Evolutionary conservation across 1,140 invertebrate genomes (phyloP), one percentile per base, ranked within the genome.

Genomic region (Oryctes rhinoceros): DNA sequence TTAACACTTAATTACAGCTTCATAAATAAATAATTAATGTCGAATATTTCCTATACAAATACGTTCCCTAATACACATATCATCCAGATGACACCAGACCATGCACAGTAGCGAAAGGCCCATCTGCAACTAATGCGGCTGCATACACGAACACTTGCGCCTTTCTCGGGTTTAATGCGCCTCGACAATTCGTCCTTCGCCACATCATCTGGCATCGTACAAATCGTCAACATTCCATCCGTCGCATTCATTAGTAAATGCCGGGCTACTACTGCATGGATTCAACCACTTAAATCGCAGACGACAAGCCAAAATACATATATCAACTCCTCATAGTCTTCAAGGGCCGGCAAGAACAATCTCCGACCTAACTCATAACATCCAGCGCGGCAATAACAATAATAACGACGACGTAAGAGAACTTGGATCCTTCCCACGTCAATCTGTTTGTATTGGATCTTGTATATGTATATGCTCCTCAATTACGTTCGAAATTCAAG

Each of bases 241-340:
- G n/a, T 59, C 53, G 15, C n/a, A 59, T 59, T 59, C 53, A 59
- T 59, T 59, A 59, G 53, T 59, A 15, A 59, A 15, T 59, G 53
- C 24, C 2, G 24, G 24, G 53, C 53, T 59, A 59, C 53, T 59
- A 59, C 53, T 59, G 24, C 24, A 2, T 30, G 53, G 15, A 59
- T 59, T 59, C 53, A n/a, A 59, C 53, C 53, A 59, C 53, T 59
- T 59, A 59, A 59, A 59, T 59, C 18, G 53, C 53, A 59, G 53
- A 44, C 39, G 39, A 44, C 39, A 44, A 44, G 5, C 39, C 39
- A 44, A 7, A 44, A 44, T 44, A 10, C 39, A 44, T 44, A 44
- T 10, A 44, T 44, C 39, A 44, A 44, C 39, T 44, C 39, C 39
- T 44, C 39, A 7, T 30, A 30, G 24, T 44, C 9, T 44, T 44